A percentile compares a stretch with the other conserved stretches of the same genome.
Evolutionary conservation across 2,113 vertebrate genomes (phyloP).

Genomic region (Callipepla californica): DNA sequence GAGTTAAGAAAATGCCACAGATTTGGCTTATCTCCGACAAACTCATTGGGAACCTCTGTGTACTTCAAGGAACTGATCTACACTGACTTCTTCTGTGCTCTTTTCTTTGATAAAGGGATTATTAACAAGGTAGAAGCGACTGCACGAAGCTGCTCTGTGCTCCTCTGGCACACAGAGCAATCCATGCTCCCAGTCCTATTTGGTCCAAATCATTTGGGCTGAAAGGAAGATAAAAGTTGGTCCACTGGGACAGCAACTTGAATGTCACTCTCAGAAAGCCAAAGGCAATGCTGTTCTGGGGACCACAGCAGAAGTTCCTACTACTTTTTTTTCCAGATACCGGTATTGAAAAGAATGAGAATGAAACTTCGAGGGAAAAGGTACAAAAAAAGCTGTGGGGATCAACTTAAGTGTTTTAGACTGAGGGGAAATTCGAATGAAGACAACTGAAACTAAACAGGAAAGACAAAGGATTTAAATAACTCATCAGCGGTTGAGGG

Average conservation of each 20-base stretch:
- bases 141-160: accelerated
- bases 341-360: background rate
- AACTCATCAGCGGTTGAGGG: background rate
- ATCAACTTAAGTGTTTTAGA: background rate
- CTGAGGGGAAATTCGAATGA: background rate
- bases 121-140: background rate
- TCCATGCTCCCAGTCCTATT: background rate
- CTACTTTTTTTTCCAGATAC: background rate
- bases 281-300: background rate
- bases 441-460: background rate
- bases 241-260: background rate
- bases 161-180: background rate
- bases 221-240: background rate
- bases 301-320: background rate
- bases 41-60: background rate
- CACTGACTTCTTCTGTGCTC: accelerated
- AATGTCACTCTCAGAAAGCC: background rate
- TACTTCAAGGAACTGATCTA: background rate
- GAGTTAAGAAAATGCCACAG: background rate
- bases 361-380: background rate
- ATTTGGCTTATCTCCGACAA: background rate
- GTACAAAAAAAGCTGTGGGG: background rate
- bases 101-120: background rate
- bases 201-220: background rate
- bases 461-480: background rate